Evolutionary conservation across 92 coral and sea anemone genomes (phyloP), one percentile per base, ranked within the genome.

Genomic region (Scolanthus callimorphus): DNA sequence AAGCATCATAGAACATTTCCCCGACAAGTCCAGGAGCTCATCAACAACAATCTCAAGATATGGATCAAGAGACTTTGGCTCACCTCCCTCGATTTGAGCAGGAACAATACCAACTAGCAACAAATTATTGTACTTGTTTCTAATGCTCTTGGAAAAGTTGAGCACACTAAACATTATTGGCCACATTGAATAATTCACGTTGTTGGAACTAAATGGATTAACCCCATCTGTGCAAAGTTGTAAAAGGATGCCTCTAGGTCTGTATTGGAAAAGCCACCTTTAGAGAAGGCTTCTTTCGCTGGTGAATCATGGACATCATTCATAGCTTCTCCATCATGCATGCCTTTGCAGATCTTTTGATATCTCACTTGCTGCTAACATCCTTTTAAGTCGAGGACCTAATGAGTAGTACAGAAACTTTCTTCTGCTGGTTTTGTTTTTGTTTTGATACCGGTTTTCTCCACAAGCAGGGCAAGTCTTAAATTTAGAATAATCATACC

Each of bases 381-480:
- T 61, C 3, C 71, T 25, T 11, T 41, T 65, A 44, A 52, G 30
- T 12, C 80, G 39, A 11, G 79, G 85, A 4, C 51, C 60, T 8
- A 79, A 69, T 0, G 80, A 79, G 17, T 49, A 66, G 45, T 79
- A 65, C n/a, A 23, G 19, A 58, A 64, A 79, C 31, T 19, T 59
- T n/a, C n/a, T n/a, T 29, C 79, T 51, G 15, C 13, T 29, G 17
- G 79, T 62, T 15, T 20, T 37, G 11, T 51, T 37, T 20, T 24
- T 60, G 9, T 62, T 34, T 1, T 15, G 9, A 55, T 61, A 78
- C 2, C 77, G 72, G 39, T 28, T 44, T 10, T 47, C 63, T 13
- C 55, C 54, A 49, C n/a, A n/a, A n/a, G n/a, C n/a, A n/a, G n/a
- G n/a, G n/a, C n/a, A n/a, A n/a, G n/a, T n/a, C n/a, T n/a, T n/a